Evolutionary conservation across 30 jellyfish, hydroid and myxozoan species (phyloP), one percentile per base, ranked within the genome.

Genomic region (Pelagia noctiluca): DNA sequence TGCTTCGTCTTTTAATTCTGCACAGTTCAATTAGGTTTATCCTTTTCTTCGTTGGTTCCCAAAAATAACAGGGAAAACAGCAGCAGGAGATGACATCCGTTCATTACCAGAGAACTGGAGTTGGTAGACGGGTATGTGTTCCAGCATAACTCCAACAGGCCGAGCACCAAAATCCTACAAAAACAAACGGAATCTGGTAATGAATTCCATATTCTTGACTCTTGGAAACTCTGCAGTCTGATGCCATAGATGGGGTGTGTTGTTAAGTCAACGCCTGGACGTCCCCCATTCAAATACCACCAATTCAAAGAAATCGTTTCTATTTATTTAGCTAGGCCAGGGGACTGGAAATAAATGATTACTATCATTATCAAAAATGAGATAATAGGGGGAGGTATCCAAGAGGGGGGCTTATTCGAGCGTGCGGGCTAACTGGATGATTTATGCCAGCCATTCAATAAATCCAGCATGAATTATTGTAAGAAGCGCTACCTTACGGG

Each of bases 51-150:
- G n/a, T n/a, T n/a, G n/a, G n/a, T n/a, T n/a, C n/a, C n/a, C n/a
- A n/a, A n/a, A n/a, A n/a, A n/a, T n/a, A 76, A 50, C 68, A 80
- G 38, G 22, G 95, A 76, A 3, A 68, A 25, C 46, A 92, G 34
- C 1, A 92, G 63, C 18, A 76, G 24, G 21, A 75, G 35, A 62
- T 92, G 98, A 35, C 97, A 86, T 22, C 72, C 88, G 66, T 86
- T 93, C 48, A 92, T 65, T 13, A 83, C 68, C 61, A 75, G 25
- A 13, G 98, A 92, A 34, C 97, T 85, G 19, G 82, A 42, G 48
- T n/a, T 50, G 12, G 98, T 92, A 38, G 98, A 92, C 25, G 98
- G 98, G 37, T 92, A 92, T 3, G 98, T 92, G 62, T 92, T 92
- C 98, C 98, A 92, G 61, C 97, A 86, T 91, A 92, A 31, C 54